These are phyloP conservation scores for Halotydeus destructor DNA, from an alignment of 1,140 invertebrate species.

Conservation along the genomic window DNA sequence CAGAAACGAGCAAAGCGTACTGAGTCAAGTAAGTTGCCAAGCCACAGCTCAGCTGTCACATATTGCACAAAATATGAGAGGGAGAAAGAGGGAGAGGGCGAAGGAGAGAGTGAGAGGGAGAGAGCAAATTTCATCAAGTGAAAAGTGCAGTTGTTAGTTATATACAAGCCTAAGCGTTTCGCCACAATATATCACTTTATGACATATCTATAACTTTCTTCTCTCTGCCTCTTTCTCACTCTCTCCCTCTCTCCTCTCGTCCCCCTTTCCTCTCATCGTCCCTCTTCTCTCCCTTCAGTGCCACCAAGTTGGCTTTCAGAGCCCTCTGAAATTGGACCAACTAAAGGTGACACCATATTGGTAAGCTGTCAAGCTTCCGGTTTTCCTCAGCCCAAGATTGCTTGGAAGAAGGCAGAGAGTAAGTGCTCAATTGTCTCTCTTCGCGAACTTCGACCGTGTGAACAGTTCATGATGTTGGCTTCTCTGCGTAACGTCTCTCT, in stretches of 20 bases:
- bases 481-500: too few species aligned
- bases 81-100: too few species aligned
- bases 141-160: too few species aligned
- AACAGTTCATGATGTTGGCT: neutral
- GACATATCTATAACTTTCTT: neutral
- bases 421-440: conserved; percentile 1
- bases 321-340: conserved; percentile 25
- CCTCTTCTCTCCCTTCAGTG: conserved; percentile 20
- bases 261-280: neutral
- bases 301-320: conserved; percentile 28
- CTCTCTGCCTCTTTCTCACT: neutral
- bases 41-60: too few species aligned
- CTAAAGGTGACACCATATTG: conserved; percentile 22
- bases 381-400: conserved; percentile 24
- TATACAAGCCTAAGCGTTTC: too few species aligned
- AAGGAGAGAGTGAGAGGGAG: too few species aligned
- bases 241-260: neutral
- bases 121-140: too few species aligned
- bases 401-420: conserved; percentile 24
- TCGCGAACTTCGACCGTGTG: neutral
- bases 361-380: conserved; percentile 27
- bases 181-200: too few species aligned
- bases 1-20: too few species aligned
- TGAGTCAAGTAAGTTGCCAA: too few species aligned
- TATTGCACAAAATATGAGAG: too few species aligned